phyloP scores from a whole-genome alignment of 2,113 vertebrate species.

The Nymphicus hollandicus region DNA sequence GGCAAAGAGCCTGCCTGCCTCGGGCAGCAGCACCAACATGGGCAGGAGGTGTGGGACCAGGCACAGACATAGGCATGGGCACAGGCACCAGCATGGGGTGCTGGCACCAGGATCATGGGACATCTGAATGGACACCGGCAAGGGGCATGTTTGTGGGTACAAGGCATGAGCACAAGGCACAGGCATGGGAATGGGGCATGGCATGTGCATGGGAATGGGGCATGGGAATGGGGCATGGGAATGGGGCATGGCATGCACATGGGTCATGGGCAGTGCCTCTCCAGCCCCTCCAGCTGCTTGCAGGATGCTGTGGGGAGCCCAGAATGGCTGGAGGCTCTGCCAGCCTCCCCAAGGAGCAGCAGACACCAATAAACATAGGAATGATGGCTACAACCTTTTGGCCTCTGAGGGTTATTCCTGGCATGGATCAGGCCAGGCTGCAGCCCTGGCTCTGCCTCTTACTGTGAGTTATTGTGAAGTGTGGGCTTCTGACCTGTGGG shows the following conservation, averaged over 20 bases:
- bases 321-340: neutral
- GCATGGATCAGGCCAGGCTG: neutral
- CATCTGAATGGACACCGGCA: neutral
- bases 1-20: neutral
- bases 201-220: neutral
- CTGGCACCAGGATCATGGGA: neutral
- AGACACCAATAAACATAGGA: accelerated
- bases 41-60: no score
- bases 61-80: no score
- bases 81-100: neutral
- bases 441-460: neutral
- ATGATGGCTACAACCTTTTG: accelerated
- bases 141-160: neutral
- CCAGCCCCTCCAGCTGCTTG: neutral
- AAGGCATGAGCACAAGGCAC: neutral
- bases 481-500: neutral
- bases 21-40: no score
- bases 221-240: neutral
- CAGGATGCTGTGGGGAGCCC: neutral
- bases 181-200: no score
- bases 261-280: no score
- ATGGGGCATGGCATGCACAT: neutral
- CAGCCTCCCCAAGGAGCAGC: neutral
- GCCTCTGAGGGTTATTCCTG: accelerated
- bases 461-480: neutral